These are phyloP conservation scores for Galago senegalensis DNA, from an alignment of 2,797 vertebrate genomes.

Conservation along the genomic window DNA sequence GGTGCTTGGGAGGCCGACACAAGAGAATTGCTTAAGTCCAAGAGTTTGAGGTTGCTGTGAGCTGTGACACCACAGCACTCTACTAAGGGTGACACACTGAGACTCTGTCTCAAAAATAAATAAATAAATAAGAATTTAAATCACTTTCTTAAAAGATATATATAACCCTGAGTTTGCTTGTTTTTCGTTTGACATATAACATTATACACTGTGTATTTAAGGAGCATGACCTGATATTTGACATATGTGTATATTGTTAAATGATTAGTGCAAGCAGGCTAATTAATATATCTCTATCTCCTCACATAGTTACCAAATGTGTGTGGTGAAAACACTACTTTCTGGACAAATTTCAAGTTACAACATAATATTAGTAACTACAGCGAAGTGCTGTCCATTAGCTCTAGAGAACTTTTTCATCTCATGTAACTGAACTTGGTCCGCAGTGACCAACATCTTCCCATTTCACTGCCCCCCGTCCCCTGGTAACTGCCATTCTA, in stretches of 20 bases:
- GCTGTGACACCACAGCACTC: too few species aligned
- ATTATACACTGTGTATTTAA: background rate
- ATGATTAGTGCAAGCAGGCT: background rate
- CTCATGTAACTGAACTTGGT: background rate
- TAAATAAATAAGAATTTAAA: background rate
- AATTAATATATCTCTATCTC: background rate
- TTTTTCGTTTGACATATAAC: background rate
- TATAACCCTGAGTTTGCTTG: background rate
- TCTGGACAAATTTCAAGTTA: background rate
- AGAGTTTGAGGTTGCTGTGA: too few species aligned
- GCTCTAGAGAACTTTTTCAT: background rate
- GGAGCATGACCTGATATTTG: background rate
- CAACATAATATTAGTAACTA: background rate
- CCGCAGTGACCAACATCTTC: background rate
- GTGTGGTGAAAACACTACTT: background rate
- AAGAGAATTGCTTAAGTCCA: too few species aligned
- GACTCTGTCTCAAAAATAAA: too few species aligned
- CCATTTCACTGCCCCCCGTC: too few species aligned
- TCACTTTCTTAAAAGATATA: constrained; percentile 37
- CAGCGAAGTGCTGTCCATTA: background rate
- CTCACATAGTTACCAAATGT: background rate
- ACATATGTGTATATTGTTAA: background rate
- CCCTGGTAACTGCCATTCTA: background rate
- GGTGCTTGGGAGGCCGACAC: too few species aligned
- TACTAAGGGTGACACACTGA: too few species aligned